Percentiles rank a stretch among this genome's conserved stretches.
Conservation (phyloP, 2,888 invertebrate genomes). For the Saturnia pavonia region DNA sequence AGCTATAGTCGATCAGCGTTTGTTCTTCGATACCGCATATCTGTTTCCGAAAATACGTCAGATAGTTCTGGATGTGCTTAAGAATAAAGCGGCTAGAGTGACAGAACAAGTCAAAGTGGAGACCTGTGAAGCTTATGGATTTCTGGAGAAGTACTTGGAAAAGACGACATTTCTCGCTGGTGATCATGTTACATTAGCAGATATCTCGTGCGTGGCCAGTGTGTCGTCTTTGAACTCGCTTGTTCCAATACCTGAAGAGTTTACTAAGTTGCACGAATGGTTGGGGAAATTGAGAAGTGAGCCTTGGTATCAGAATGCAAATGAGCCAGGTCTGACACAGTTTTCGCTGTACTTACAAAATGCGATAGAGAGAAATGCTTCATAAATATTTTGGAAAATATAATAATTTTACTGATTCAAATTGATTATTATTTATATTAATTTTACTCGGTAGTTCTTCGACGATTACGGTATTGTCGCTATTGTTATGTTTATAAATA, state of each 20-base stretch:
- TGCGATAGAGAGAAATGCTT: not conserved
- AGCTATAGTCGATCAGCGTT: constrained; percentile 45
- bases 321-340: constrained; percentile 39
- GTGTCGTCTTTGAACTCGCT: constrained; percentile 44
- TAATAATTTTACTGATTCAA: not conserved
- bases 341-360: constrained; percentile 26
- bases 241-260: constrained; percentile 39
- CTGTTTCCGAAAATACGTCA: constrained; percentile 46
- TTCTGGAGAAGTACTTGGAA: constrained; percentile 47
- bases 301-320: constrained; percentile 45
- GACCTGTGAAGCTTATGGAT: constrained; percentile 45
- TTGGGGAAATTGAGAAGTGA: constrained; percentile 37
- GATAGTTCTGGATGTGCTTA: constrained; percentile 38
- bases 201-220: constrained; percentile 50
- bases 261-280: constrained; percentile 42
- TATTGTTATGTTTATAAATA: too few species aligned
- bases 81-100: constrained; percentile 24
- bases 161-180: constrained; percentile 39
- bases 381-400: not conserved
- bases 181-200: constrained; percentile 47
- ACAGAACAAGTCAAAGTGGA: constrained; percentile 37
- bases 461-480: too few species aligned
- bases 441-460: not conserved
- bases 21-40: constrained; percentile 50
- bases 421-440: not conserved